Conservation (phyloP, 2,113 vertebrate genomes). For the Crotalus tigris region DNA sequence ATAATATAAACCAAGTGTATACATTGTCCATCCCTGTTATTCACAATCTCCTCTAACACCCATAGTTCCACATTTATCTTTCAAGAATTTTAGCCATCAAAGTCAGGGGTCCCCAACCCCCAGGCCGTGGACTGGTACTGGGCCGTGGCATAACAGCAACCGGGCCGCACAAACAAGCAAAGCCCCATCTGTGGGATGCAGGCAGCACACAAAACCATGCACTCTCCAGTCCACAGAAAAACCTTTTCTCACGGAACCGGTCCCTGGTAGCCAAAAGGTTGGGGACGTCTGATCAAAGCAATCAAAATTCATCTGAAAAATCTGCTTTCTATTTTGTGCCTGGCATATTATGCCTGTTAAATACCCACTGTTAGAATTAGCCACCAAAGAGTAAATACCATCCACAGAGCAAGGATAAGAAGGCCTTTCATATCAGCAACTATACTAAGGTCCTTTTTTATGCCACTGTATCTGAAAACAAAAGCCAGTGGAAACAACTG, state of each 20-base stretch:
- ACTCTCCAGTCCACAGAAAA: too few relatives aligned
- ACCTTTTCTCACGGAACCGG: accelerated
- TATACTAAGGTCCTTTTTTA: not conserved
- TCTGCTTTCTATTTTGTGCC: not conserved
- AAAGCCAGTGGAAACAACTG: not conserved
- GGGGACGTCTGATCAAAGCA: not conserved
- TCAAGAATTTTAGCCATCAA: not conserved
- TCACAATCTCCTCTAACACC: not conserved
- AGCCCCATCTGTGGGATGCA: too few relatives aligned
- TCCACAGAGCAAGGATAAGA: not conserved
- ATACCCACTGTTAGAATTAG: not conserved
- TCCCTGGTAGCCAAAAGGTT: too few relatives aligned
- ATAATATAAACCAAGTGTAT: not conserved
- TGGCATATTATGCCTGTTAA: not conserved
- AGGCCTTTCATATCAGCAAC: not conserved
- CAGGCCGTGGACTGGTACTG: too few relatives aligned
- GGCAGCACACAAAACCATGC: too few relatives aligned
- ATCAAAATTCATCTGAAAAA: not conserved
- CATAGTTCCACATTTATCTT: not conserved
- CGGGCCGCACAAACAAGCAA: too few relatives aligned
- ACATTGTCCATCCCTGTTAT: not conserved
- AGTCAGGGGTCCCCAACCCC: too few relatives aligned
- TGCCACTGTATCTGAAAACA: conserved; percentile 9
- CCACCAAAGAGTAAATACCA: not conserved
- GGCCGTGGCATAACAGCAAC: too few relatives aligned